Percentiles rank a stretch among this genome's conserved stretches.
Conservation (phyloP, 2,113 vertebrate species). For the Lophura nycthemera region DNA sequence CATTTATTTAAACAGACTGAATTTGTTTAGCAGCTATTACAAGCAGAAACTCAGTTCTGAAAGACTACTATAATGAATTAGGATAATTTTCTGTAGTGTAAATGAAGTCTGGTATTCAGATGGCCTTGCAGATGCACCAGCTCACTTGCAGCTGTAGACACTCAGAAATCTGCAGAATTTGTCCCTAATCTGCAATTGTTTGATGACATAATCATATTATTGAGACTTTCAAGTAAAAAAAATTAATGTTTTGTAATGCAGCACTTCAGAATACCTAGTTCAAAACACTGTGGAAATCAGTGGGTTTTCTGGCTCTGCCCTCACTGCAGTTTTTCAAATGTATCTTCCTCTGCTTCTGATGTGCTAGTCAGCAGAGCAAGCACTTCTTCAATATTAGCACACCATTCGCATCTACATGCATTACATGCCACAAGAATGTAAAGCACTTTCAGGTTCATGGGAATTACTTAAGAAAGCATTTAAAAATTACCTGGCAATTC, state of each 20-base stretch:
- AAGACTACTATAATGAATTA: not conserved
- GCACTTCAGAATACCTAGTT: not conserved
- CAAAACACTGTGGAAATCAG: not conserved
- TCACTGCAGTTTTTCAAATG: not conserved
- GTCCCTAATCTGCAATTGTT: not conserved
- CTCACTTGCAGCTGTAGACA: not conserved
- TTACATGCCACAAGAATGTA: not conserved
- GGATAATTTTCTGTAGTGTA: not conserved
- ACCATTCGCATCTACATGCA: rapidly evolving
- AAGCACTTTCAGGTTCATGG: slow-evolving; percentile 27
- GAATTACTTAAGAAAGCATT: slow-evolving; percentile 14
- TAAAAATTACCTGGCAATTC: slow-evolving; percentile 38
- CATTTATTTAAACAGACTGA: not conserved
- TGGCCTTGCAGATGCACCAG: not conserved
- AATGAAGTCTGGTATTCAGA: slow-evolving; percentile 18
- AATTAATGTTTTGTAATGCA: not conserved
- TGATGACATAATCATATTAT: not conserved
- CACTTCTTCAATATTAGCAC: not conserved
- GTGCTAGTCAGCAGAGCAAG: not conserved
- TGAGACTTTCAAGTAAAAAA: not conserved
- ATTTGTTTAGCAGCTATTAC: slow-evolving; percentile 18
- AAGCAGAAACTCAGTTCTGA: not conserved
- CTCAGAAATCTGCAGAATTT: not conserved
- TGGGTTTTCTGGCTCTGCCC: not conserved
- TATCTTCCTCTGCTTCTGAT: not conserved